Evolutionary conservation across 2,797 vertebrate genomes (phyloP).

Genomic region (Pitangus sulphuratus): DNA sequence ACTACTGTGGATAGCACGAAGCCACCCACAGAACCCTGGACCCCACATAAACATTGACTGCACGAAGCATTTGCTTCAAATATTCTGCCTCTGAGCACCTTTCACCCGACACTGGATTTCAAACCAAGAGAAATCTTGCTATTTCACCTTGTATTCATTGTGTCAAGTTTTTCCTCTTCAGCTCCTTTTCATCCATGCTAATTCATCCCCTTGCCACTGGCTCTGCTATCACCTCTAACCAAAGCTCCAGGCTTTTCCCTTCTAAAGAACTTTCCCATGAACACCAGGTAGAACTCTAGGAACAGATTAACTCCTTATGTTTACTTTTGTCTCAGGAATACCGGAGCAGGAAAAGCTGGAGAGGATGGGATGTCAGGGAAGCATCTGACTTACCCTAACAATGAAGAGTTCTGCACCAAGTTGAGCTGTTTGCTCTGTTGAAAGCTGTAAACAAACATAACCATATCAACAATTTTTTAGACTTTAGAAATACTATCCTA

Average conservation of each 20-base stretch:
- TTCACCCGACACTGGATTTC: background rate
- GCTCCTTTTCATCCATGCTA: background rate
- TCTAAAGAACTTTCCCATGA: background rate
- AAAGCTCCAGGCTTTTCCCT: background rate
- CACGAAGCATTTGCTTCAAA: background rate
- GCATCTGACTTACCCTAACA: slow-evolving; percentile 85
- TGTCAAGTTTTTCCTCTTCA: background rate
- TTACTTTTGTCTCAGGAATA: background rate
- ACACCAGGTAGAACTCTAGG: background rate
- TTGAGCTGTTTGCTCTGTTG: slow-evolving; percentile 97
- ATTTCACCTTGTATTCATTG: background rate
- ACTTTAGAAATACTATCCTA: background rate
- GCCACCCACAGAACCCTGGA: background rate
- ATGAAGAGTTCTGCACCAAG: slow-evolving; percentile 96
- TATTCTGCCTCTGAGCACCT: background rate
- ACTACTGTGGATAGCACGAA: background rate
- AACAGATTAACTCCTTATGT: background rate
- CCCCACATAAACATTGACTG: background rate
- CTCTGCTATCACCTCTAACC: background rate
- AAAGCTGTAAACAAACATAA: slow-evolving; percentile 81
- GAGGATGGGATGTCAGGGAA: background rate
- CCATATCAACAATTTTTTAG: background rate
- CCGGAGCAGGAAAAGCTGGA: background rate
- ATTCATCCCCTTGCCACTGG: background rate
- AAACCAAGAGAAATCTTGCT: background rate